Base-by-base conservation (phyloP, 2,113 vertebrate species). In the Hirundichthys speculiger region DNA sequence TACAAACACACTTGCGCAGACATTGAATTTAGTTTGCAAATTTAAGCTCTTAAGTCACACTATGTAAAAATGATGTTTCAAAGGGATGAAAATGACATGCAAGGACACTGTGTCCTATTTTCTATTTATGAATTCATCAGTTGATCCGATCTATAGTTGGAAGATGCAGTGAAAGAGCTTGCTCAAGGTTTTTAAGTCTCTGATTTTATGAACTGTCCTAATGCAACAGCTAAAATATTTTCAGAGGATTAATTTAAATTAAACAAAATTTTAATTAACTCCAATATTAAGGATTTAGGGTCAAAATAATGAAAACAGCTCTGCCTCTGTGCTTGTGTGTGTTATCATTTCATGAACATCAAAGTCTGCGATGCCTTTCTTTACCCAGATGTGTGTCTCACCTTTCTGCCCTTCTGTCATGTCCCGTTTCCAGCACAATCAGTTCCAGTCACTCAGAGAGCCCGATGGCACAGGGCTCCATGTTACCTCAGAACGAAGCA, bases 401-500 rank as follows among this genome's bases (percentile, higher is more conserved):
- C n/a, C 22, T 18, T 47, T 19, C 18, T 58, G 13, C 48, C 1
- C 5, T 48, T 56, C 30, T 50, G 15, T n/a, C 2, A 22, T 39
- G 40, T 41, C n/a, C 18, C 22, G 11, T 46, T 52, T 60, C 3
- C 69, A 88, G 69, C 64, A 77, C 84, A 67, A 87, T 94, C 89
- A 95, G 94, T 85, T 96, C 95, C 34, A 92, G 96, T 75, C 94
- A 95, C 75, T 95, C 96, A 24, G 94, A 90, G 38, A 87, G 85
- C 72, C 79, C 80, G 10, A 54, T 70, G 65, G 83, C 58, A 39
- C 84, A 68, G 61, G 69, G 18, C 80, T 79, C 95, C 79, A 92
- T 91, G 75, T 96, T 95, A 13, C 94, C 95, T 2, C 95, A 95
- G 52, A 95, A 98, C 50, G 97, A 98, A 45, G 88, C 93, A 47